A percentile compares a stretch with the other conserved stretches of the same genome.
phyloP scores from a whole-genome alignment of 1,140 invertebrate species.

The Nasonia longicornis region DNA sequence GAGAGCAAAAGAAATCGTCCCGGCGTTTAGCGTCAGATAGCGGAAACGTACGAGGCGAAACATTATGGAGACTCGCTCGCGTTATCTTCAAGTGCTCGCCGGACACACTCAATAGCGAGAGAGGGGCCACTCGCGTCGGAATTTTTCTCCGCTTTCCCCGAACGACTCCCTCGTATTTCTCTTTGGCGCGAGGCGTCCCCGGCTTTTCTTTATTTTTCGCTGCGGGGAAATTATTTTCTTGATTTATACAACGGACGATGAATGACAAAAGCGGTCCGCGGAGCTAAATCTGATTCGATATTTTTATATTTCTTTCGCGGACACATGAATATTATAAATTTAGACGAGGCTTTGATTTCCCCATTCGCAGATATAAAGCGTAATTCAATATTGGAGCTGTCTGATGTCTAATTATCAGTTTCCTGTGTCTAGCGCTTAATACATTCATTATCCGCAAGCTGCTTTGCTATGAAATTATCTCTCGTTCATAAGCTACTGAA shows the following conservation, averaged over 20 bases:
- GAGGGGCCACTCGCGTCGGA: slow-evolving; percentile 13
- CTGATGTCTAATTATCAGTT: neutral
- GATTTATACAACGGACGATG: neutral
- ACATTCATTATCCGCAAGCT: neutral
- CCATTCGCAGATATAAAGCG: too few relatives aligned
- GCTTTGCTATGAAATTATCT: too few relatives aligned
- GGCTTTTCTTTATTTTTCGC: slow-evolving; percentile 36
- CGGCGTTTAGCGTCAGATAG: slow-evolving; percentile 58
- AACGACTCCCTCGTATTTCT: slow-evolving; percentile 34
- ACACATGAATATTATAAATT: too few relatives aligned
- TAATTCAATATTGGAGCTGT: neutral
- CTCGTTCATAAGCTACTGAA: too few relatives aligned
- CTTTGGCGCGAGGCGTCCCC: neutral
- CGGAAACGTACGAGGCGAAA: slow-evolving; percentile 57
- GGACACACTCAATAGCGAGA: slow-evolving; percentile 36
- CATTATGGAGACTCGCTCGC: slow-evolving; percentile 23
- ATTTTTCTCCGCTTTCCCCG: slow-evolving; percentile 17
- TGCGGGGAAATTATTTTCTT: neutral
- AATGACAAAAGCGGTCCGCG: too few relatives aligned
- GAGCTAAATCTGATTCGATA: too few relatives aligned
- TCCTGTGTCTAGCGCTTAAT: neutral
- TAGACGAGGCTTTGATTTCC: too few relatives aligned
- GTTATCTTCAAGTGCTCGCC: slow-evolving; percentile 40
- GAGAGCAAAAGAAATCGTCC: slow-evolving; percentile 32
- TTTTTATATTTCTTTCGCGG: too few relatives aligned